phyloP scores from a whole-genome alignment of 2,113 vertebrate species.

The Centropristis striata region DNA sequence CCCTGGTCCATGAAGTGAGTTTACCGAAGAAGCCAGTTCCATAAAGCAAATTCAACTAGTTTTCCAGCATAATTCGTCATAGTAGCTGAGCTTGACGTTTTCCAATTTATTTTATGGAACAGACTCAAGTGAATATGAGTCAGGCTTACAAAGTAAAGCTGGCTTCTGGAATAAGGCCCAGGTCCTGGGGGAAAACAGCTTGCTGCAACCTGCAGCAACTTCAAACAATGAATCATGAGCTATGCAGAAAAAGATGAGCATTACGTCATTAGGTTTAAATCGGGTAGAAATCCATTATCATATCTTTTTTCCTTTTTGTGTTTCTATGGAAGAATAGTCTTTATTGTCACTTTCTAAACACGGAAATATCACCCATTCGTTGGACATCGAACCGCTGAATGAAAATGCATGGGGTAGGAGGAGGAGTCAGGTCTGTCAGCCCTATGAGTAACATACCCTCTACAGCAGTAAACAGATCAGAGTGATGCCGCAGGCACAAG shows the following conservation, averaged over 20 bases:
- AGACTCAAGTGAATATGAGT: too few relatives aligned
- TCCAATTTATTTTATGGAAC: too few relatives aligned
- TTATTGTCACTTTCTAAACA: constrained; percentile 29
- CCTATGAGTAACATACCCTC: constrained; percentile 28
- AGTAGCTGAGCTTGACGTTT: too few relatives aligned
- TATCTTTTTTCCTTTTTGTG: constrained; percentile 19
- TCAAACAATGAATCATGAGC: not conserved
- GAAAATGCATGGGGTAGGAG: constrained; percentile 24
- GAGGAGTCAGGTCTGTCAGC: constrained; percentile 21
- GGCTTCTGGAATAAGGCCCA: too few relatives aligned
- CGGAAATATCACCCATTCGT: constrained; percentile 28
- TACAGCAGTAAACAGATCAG: constrained; percentile 21
- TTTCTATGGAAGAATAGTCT: constrained; percentile 16
- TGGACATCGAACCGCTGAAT: constrained; percentile 40
- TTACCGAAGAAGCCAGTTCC: too few relatives aligned
- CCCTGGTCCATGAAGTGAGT: too few relatives aligned
- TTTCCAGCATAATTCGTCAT: too few relatives aligned
- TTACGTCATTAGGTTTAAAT: not conserved
- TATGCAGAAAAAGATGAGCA: constrained; percentile 33
- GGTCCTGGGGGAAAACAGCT: not conserved
- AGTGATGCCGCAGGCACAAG: constrained; percentile 40
- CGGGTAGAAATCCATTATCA: constrained; percentile 1
- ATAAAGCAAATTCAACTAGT: too few relatives aligned
- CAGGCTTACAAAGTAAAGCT: too few relatives aligned
- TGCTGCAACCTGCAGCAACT: constrained; percentile 3